phyloP scores from a whole-genome alignment of 2,888 invertebrate species.

The Autographa gamma region DNA sequence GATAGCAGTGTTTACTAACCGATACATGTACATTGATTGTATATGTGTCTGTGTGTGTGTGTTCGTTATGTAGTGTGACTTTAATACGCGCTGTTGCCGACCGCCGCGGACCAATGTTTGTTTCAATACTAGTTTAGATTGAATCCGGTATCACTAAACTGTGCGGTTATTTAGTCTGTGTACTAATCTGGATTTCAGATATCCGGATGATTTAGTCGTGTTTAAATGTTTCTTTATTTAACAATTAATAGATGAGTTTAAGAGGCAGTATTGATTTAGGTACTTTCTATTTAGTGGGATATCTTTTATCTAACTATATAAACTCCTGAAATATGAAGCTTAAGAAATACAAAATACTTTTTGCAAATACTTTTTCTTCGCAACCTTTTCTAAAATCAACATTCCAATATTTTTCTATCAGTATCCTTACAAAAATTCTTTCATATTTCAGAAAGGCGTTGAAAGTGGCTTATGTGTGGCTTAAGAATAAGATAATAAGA shows the following conservation, averaged over 20 bases:
- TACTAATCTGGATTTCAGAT: slow-evolving; percentile 16
- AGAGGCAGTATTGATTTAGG: too few species aligned
- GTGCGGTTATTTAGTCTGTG: slow-evolving; percentile 22
- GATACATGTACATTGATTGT: not conserved
- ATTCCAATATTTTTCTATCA: not conserved
- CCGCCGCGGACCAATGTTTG: not conserved
- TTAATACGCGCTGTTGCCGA: not conserved
- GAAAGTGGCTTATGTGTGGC: slow-evolving; percentile 37
- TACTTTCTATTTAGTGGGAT: too few species aligned
- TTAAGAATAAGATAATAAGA: slow-evolving; percentile 51
- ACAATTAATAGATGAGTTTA: too few species aligned
- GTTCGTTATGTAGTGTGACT: not conserved
- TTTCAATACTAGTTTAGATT: slow-evolving; percentile 28
- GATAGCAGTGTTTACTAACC: not conserved
- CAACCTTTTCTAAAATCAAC: slow-evolving; percentile 6
- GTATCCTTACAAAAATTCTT: slow-evolving; percentile 38
- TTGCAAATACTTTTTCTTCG: not conserved
- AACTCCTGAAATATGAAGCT: not conserved
- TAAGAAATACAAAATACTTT: not conserved
- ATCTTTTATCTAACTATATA: too few species aligned
- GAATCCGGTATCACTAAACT: slow-evolving; percentile 25
- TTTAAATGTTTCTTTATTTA: too few species aligned
- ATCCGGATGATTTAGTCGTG: not conserved
- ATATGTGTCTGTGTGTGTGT: too few species aligned
- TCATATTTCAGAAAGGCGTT: slow-evolving; percentile 32